Conservation (phyloP, 1,140 invertebrate species). For the Delia radicum region DNA sequence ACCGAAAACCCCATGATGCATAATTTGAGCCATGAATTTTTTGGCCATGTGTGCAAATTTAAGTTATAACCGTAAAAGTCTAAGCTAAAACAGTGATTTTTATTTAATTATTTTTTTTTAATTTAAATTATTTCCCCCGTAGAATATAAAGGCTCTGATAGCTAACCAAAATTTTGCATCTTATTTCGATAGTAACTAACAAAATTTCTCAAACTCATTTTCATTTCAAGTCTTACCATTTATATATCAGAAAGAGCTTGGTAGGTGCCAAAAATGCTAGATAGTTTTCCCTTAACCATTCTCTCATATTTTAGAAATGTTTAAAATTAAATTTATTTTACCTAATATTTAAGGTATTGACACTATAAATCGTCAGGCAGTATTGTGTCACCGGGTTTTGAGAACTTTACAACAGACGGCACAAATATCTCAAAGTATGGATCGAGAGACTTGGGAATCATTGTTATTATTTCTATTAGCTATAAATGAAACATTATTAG, state of each 20-base stretch:
- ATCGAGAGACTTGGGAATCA: conserved; percentile 87
- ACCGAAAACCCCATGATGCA: too few species aligned
- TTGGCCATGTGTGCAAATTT: too few species aligned
- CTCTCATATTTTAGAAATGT: too few species aligned
- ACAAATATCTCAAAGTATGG: conserved; percentile 75
- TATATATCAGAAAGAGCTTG: conserved; percentile 82
- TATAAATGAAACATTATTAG: conserved; percentile 88
- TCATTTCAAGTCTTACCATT: conserved; percentile 77
- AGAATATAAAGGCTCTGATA: not conserved
- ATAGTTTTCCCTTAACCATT: not conserved
- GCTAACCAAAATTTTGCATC: not conserved
- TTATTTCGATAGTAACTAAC: not conserved
- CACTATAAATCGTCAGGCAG: conserved; percentile 89
- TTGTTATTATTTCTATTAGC: conserved; percentile 87
- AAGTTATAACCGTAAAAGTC: too few species aligned
- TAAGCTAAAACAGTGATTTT: too few species aligned
- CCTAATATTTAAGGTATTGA: conserved; percentile 67
- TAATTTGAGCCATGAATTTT: too few species aligned
- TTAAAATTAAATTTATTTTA: too few species aligned
- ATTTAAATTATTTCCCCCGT: too few species aligned
- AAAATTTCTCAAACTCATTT: conserved; percentile 15
- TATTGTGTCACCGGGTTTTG: conserved; percentile 91
- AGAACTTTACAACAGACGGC: conserved; percentile 85
- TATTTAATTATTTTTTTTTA: too few species aligned
- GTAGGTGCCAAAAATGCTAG: conserved; percentile 60